Conservation (phyloP, 1,140 invertebrate species). For the Portunus trituberculatus region DNA sequence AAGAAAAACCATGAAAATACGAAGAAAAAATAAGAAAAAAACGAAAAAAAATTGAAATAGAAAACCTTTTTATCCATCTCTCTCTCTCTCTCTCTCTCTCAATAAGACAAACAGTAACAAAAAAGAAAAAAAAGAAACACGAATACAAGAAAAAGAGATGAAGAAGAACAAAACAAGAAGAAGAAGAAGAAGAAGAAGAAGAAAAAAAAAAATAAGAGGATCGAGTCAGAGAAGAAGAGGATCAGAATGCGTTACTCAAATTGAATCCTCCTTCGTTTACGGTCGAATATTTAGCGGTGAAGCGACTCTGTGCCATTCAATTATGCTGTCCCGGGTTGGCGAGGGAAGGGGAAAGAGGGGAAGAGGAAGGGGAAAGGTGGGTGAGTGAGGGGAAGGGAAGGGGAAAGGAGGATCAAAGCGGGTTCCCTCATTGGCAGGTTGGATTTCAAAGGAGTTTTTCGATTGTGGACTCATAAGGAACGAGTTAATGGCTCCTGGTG, state of each 20-base stretch:
- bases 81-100: not conserved
- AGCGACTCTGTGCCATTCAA: conserved; percentile 52
- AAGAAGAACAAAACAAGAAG: not conserved
- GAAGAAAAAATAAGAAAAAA: not conserved
- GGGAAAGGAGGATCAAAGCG: conserved; percentile 40
- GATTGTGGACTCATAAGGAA: conserved; percentile 63
- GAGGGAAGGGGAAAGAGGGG: not conserved
- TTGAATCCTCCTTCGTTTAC: conserved; percentile 44
- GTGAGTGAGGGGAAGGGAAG: not conserved
- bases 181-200: not conserved
- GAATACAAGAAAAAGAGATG: not conserved
- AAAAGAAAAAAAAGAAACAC: not conserved
- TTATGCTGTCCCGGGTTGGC: conserved; percentile 28
- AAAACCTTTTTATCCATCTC: too few relatives aligned
- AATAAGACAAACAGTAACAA: not conserved
- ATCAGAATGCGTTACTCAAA: not conserved
- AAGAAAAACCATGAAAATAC: not conserved
- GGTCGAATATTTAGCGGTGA: not conserved
- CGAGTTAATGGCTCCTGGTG: conserved; percentile 56
- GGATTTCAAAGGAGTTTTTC: conserved; percentile 65
- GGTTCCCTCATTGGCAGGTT: not conserved
- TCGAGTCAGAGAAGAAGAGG: not conserved
- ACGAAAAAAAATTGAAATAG: too few relatives aligned
- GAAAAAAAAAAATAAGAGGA: not conserved
- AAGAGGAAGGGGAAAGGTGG: not conserved